Percentiles rank a stretch among this genome's conserved stretches.
These are phyloP conservation scores for Rugalucina vietnamica DNA, from an alignment of 2,888 invertebrate species.

Conservation along the genomic window DNA sequence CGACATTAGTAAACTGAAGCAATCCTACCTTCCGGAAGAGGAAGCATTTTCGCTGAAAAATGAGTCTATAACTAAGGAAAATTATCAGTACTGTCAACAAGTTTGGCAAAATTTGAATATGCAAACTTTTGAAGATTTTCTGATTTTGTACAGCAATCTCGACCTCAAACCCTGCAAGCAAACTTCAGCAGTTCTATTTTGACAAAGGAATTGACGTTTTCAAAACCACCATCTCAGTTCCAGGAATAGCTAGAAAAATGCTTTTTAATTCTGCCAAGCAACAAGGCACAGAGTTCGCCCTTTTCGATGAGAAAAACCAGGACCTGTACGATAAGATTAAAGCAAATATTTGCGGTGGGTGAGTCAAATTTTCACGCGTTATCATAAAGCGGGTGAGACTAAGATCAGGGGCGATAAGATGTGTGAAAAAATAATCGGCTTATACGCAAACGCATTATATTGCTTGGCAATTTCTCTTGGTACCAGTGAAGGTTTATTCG, in stretches of 20 bases:
- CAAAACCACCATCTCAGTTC: slow-evolving; percentile 11
- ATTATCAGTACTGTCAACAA: background rate
- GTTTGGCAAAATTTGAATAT: slow-evolving; percentile 1
- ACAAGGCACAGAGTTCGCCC: background rate
- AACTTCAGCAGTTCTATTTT: background rate
- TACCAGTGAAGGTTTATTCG: slow-evolving; percentile 43
- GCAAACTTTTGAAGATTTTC: slow-evolving; percentile 3
- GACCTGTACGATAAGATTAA: too few relatives aligned
- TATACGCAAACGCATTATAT: slow-evolving; percentile 52
- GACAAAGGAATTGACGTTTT: slow-evolving; percentile 1
- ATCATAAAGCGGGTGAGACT: slow-evolving; percentile 29
- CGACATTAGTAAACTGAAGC: background rate
- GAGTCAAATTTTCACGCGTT: slow-evolving; percentile 44
- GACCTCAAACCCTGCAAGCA: slow-evolving; percentile 8
- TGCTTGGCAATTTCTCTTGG: slow-evolving; percentile 34
- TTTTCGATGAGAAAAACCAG: background rate
- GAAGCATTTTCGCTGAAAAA: slow-evolving; percentile 7
- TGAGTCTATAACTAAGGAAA: background rate
- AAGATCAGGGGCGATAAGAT: slow-evolving; percentile 18
- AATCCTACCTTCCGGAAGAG: background rate
- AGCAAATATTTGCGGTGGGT: background rate
- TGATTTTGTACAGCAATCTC: slow-evolving; percentile 11
- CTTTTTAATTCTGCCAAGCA: background rate
- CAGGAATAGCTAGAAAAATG: slow-evolving; percentile 16
- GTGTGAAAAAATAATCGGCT: slow-evolving; percentile 44